A percentile compares a stretch with the other conserved stretches of the same genome.
Conservation (phyloP, 1,140 invertebrate species). For the Solenopsis invicta region DNA sequence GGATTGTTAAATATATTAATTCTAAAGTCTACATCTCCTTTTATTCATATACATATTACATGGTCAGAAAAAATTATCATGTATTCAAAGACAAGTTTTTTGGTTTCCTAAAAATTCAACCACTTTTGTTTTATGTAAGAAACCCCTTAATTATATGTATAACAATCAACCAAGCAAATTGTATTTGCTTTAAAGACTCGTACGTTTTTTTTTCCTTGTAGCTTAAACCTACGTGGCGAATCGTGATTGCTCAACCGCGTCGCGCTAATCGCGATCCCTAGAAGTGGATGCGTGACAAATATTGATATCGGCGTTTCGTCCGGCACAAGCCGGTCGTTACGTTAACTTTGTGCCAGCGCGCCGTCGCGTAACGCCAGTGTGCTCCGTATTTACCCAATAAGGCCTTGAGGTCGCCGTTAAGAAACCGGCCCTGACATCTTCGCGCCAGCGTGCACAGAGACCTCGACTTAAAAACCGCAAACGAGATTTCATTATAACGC, state of each 20-base stretch:
- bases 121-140: too few species aligned
- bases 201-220: background rate
- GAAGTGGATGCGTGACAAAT: slow-evolving; percentile 18
- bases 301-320: slow-evolving; percentile 28
- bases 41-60: too few species aligned
- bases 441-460: slow-evolving; percentile 13
- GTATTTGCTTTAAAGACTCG: too few species aligned
- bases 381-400: slow-evolving; percentile 70
- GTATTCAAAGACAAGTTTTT: too few species aligned
- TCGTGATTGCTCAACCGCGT: background rate
- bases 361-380: slow-evolving; percentile 10
- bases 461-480: slow-evolving; percentile 33
- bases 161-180: too few species aligned
- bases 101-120: too few species aligned
- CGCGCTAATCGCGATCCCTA: slow-evolving; percentile 15
- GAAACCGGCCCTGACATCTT: slow-evolving; percentile 74
- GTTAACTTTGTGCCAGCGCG: slow-evolving; percentile 13
- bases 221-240: background rate
- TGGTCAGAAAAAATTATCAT: too few species aligned
- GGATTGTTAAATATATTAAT: too few species aligned
- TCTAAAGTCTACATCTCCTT: too few species aligned
- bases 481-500: slow-evolving; percentile 17
- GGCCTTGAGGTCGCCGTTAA: slow-evolving; percentile 68
- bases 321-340: background rate
- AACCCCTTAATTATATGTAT: too few species aligned